Evolutionary conservation across 2,797 vertebrate genomes (phyloP).

Genomic region (Chelonia mydas): DNA sequence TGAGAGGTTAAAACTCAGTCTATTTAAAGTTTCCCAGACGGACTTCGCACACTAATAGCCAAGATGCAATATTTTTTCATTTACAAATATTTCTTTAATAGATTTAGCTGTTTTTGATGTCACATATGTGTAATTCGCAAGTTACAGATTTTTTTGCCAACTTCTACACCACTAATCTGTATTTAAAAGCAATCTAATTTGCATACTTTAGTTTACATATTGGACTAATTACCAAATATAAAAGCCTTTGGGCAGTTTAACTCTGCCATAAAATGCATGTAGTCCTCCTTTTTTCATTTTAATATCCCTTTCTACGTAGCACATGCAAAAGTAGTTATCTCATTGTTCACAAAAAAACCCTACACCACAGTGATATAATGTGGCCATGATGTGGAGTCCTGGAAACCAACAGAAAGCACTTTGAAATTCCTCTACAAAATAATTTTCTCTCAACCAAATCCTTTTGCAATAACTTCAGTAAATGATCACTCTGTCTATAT

Average conservation of each 20-base stretch:
- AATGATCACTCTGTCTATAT: neutral
- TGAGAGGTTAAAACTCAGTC: neutral
- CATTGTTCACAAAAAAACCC: neutral
- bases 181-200: neutral
- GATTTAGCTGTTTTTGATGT: neutral
- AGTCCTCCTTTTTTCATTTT: neutral
- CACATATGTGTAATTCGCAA: neutral
- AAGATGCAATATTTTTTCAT: neutral
- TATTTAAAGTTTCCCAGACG: neutral
- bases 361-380: neutral
- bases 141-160: neutral
- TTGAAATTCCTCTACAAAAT: neutral
- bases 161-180: neutral
- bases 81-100: neutral
- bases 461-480: neutral
- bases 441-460: neutral
- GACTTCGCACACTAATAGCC: neutral
- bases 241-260: neutral
- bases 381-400: neutral
- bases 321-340: neutral
- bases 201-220: neutral
- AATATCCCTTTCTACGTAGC: neutral
- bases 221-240: neutral
- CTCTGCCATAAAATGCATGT: neutral
- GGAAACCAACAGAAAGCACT: neutral